Percentiles rank a stretch among this genome's conserved stretches.
These are phyloP conservation scores for Polyodon spathula DNA, from an alignment of 2,113 vertebrate species.

Conservation along the genomic window DNA sequence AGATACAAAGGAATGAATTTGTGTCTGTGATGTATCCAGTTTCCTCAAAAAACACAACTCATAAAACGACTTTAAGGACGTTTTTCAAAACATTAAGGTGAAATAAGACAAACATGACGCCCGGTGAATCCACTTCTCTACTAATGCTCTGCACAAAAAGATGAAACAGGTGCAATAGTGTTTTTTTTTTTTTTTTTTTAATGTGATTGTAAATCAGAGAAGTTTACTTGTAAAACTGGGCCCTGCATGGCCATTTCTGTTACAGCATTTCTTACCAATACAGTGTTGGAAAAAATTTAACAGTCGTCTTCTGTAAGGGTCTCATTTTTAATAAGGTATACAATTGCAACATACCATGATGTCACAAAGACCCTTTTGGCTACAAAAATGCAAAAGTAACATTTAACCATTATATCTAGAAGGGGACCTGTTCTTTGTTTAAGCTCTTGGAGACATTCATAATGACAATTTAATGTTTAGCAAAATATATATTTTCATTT, in stretches of 20 bases:
- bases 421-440: background rate
- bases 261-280: constrained; percentile 42
- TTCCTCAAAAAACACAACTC: no score
- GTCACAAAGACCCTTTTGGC: background rate
- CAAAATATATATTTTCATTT: background rate
- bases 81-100: no score
- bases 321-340: constrained; percentile 21
- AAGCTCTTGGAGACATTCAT: background rate
- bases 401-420: no score
- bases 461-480: background rate
- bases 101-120: no score
- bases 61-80: no score
- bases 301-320: constrained; percentile 25
- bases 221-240: constrained; percentile 25
- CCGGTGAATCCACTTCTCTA: no score
- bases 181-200: no score
- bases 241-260: constrained; percentile 46
- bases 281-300: constrained; percentile 32
- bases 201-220: constrained; percentile 40
- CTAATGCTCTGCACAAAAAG: no score
- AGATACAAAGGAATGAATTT: no score
- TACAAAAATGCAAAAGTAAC: background rate
- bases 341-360: constrained; percentile 42
- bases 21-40: no score
- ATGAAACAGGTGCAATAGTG: no score